Evolutionary conservation across 2,797 vertebrate genomes (phyloP).

Genomic region (Semotilus atromaculatus): DNA sequence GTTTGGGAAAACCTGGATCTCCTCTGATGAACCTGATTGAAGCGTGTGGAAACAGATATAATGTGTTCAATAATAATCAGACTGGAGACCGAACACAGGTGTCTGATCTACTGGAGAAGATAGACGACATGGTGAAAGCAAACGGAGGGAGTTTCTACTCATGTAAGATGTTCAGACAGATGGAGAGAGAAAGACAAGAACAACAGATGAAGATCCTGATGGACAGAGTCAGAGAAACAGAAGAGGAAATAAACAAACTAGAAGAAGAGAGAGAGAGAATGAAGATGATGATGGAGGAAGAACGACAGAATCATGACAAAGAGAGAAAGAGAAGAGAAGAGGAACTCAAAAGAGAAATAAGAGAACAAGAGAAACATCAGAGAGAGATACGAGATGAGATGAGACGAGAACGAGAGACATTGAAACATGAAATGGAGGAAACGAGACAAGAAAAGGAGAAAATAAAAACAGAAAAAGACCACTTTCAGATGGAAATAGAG

Average conservation of each 20-base stretch:
- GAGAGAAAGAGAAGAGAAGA: too few species aligned
- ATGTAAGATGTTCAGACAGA: background rate
- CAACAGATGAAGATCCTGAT: background rate
- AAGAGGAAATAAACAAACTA: background rate
- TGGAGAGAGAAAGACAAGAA: background rate
- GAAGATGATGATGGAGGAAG: too few species aligned
- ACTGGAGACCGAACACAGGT: background rate
- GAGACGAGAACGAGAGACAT: too few species aligned
- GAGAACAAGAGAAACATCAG: too few species aligned
- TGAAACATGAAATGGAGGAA: too few species aligned
- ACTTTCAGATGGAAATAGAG: too few species aligned
- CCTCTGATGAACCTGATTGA: background rate
- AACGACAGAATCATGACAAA: too few species aligned
- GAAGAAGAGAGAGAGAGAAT: background rate
- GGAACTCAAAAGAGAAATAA: too few species aligned
- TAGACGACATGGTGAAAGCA: background rate
- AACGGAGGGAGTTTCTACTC: background rate
- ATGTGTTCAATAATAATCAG: slow-evolving; percentile 7
- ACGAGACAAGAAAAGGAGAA: fast-evolving
- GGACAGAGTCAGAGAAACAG: background rate
- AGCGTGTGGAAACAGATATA: background rate
- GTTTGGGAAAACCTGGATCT: background rate
- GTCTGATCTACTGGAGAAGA: background rate
- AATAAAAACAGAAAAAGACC: too few species aligned
- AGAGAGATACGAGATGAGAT: too few species aligned